phyloP scores from a whole-genome alignment of 2,888 invertebrate genomes.

The Nezara viridula region DNA sequence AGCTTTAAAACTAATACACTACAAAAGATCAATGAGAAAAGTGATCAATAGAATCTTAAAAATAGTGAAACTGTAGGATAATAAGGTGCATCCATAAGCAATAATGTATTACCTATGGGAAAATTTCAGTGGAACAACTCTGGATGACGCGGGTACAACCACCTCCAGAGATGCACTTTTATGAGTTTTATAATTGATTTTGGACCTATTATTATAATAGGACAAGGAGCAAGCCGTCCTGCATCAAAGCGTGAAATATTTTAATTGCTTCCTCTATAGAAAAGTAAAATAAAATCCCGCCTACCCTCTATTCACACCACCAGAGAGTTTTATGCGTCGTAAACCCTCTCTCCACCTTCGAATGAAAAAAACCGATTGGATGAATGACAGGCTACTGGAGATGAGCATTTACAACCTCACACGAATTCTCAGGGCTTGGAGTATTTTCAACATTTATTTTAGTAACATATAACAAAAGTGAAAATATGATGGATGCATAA shows the following conservation, averaged over 20 bases:
- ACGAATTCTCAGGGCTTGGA: neutral
- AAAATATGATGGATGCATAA: neutral
- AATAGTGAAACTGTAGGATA: neutral
- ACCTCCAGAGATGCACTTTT: neutral
- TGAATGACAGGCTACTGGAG: slow-evolving; percentile 48
- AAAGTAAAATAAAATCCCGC: slow-evolving; percentile 46
- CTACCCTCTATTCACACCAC: slow-evolving; percentile 41
- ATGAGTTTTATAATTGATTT: slow-evolving; percentile 57
- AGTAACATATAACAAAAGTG: neutral
- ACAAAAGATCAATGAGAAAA: neutral
- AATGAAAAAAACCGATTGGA: neutral
- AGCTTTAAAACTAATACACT: neutral
- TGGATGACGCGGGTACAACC: neutral
- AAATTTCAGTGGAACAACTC: neutral
- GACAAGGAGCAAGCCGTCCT: slow-evolving; percentile 37
- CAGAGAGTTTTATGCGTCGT: slow-evolving; percentile 46
- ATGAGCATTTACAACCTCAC: neutral
- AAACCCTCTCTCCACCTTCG: slow-evolving; percentile 8
- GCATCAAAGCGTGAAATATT: slow-evolving; percentile 55
- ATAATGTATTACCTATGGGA: slow-evolving; percentile 15
- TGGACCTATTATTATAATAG: slow-evolving; percentile 56
- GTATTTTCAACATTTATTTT: neutral
- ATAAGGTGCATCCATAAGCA: neutral
- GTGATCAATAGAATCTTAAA: neutral
- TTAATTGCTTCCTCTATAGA: slow-evolving; percentile 58